Evolutionary conservation across 2,113 vertebrate species (phyloP).

Genomic region (Pachyramphus minor): DNA sequence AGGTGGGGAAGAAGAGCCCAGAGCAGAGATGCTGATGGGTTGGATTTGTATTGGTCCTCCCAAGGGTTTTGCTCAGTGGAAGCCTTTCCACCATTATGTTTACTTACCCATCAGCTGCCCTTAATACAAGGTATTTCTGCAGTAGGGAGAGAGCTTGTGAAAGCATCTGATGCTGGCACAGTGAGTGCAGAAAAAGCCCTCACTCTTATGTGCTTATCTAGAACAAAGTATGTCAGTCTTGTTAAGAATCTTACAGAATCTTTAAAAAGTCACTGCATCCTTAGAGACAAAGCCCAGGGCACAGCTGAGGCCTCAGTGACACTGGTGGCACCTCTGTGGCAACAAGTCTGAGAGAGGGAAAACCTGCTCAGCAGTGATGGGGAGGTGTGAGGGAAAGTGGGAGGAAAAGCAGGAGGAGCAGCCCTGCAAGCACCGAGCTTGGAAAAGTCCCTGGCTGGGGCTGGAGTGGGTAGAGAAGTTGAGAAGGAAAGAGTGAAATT

Average conservation of each 20-base stretch:
- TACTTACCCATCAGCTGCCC: neutral
- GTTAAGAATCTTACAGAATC: neutral
- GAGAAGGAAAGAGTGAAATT: neutral
- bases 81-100: neutral
- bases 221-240: neutral
- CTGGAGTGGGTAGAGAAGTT: neutral
- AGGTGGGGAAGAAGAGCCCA: neutral
- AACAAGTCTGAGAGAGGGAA: fast-evolving
- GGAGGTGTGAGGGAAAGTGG: neutral
- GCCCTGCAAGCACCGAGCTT: fast-evolving
- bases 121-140: neutral
- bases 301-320: neutral
- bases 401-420: neutral
- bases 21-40: neutral
- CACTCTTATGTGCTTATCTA: neutral
- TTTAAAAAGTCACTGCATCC: neutral
- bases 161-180: neutral
- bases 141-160: neutral
- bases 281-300: neutral
- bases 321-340: neutral
- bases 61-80: neutral
- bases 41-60: neutral
- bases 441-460: neutral
- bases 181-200: neutral
- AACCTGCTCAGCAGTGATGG: neutral